Conservation (phyloP, 2,888 invertebrate species). For the Petrolisthes cinctipes region DNA sequence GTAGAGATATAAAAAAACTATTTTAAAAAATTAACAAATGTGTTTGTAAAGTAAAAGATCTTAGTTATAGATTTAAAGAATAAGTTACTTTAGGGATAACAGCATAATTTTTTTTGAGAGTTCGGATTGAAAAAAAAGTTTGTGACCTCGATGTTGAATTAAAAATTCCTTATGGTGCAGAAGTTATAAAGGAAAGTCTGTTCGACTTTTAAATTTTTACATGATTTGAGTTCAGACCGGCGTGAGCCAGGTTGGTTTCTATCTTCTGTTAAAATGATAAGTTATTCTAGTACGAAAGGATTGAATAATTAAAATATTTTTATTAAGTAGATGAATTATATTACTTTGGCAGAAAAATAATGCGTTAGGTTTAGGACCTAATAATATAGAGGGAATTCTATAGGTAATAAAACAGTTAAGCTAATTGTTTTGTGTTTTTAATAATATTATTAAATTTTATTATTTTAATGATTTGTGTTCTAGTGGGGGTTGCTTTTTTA, state of each 20-base stretch:
- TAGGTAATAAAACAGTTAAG: constrained; percentile 66
- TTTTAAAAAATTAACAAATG: constrained; percentile 88
- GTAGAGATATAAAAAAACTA: constrained; percentile 89
- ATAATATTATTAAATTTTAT: constrained; percentile 69
- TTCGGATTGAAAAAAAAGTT: too few species aligned
- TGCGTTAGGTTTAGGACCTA: constrained; percentile 80
- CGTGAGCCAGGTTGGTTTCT: too few species aligned
- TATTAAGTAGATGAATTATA: constrained; percentile 69
- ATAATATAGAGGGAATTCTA: constrained; percentile 71
- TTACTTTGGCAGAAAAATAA: constrained; percentile 77
- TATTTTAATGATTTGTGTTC: constrained; percentile 74
- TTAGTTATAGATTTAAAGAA: too few species aligned
- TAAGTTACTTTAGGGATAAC: too few species aligned
- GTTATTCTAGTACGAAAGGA: constrained; percentile 86
- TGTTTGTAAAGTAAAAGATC: too few species aligned
- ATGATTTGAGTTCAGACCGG: too few species aligned
- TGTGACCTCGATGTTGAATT: too few species aligned
- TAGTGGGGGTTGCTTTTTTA: constrained; percentile 79
- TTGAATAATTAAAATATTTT: constrained; percentile 75
- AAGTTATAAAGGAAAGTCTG: too few species aligned
- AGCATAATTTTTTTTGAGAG: too few species aligned
- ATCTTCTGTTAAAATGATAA: constrained; percentile 74
- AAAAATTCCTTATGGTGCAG: too few species aligned
- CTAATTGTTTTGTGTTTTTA: constrained; percentile 68
- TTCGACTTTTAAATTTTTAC: too few species aligned